phyloP scores from a whole-genome alignment of 2,797 vertebrate genomes.

The Eupleurogrammus muticus region DNA sequence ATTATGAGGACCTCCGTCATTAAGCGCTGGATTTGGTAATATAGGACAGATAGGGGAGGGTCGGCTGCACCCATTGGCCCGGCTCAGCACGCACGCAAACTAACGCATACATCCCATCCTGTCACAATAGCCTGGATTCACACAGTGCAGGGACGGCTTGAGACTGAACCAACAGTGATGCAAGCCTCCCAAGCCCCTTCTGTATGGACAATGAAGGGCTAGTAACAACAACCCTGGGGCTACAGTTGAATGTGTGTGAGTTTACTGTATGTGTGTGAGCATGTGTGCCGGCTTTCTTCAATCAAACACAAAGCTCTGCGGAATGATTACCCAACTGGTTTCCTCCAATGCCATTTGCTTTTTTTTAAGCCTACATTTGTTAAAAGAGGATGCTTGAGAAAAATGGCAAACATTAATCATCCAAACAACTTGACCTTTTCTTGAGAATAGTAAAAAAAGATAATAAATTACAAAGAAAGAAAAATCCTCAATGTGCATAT shows the following conservation, averaged over 20 bases:
- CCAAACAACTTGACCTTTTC: background rate
- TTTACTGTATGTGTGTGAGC: slow-evolving; percentile 2
- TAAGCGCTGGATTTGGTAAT: slow-evolving; percentile 27
- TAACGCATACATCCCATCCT: slow-evolving; percentile 35
- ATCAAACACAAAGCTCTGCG: slow-evolving; percentile 16
- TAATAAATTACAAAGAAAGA: background rate
- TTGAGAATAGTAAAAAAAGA: background rate
- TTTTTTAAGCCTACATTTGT: background rate
- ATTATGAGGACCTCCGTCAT: slow-evolving; percentile 18
- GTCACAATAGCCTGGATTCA: slow-evolving; percentile 67
- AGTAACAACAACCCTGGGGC: slow-evolving; percentile 52
- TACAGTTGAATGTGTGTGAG: slow-evolving; percentile 23
- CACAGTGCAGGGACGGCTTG: slow-evolving; percentile 50
- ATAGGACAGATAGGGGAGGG: slow-evolving; percentile 41
- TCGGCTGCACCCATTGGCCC: slow-evolving; percentile 35
- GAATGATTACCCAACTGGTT: background rate
- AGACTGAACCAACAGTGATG: slow-evolving; percentile 70
- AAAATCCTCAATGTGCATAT: slow-evolving; percentile 21
- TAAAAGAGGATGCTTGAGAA: background rate
- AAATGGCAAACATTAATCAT: no score
- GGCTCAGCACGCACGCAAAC: slow-evolving; percentile 19
- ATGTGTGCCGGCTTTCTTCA: slow-evolving; percentile 12
- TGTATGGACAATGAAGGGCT: slow-evolving; percentile 53
- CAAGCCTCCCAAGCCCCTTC: slow-evolving; percentile 49
- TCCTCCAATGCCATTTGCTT: background rate